These are phyloP conservation scores for Apostichopus parvimensis DNA, from an alignment of 35 echinoderm and acorn worm species.

Conservation along the genomic window DNA sequence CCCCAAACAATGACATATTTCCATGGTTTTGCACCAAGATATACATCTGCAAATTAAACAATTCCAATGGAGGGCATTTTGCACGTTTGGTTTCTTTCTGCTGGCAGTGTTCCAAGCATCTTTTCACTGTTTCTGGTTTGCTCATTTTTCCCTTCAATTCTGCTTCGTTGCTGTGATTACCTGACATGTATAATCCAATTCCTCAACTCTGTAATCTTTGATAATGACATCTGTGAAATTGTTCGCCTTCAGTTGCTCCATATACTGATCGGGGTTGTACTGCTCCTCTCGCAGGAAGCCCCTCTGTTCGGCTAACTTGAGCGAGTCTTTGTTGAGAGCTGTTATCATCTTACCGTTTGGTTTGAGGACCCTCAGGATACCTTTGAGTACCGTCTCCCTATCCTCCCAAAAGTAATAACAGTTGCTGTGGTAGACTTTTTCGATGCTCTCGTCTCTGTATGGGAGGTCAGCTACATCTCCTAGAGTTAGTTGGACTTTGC, in stretches of 20 bases:
- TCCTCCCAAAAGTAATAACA: conserved; percentile 97
- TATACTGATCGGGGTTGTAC: conserved; percentile 61
- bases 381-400: conserved; percentile 7
- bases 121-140: too few species aligned
- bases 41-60: too few species aligned
- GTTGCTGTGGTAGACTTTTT: conserved; percentile 80
- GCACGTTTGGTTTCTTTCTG: too few species aligned
- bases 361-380: conserved; percentile 75
- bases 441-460: conserved; percentile 65
- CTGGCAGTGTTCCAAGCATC: too few species aligned
- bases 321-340: neutral
- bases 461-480: conserved; percentile 71
- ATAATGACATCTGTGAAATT: conserved; percentile 65
- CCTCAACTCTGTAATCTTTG: conserved; percentile 29
- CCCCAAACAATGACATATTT: too few species aligned
- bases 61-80: too few species aligned
- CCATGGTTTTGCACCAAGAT: too few species aligned
- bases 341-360: conserved; percentile 78
- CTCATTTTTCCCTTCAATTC: too few species aligned
- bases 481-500: conserved; percentile 55
- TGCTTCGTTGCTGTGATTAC: neutral
- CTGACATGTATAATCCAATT: neutral
- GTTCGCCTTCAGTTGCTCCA: conserved; percentile 52
- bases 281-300: conserved; percentile 41
- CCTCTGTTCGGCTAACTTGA: neutral